phyloP scores from a whole-genome alignment of 2,113 vertebrate species.

The Zootoca vivipara region DNA sequence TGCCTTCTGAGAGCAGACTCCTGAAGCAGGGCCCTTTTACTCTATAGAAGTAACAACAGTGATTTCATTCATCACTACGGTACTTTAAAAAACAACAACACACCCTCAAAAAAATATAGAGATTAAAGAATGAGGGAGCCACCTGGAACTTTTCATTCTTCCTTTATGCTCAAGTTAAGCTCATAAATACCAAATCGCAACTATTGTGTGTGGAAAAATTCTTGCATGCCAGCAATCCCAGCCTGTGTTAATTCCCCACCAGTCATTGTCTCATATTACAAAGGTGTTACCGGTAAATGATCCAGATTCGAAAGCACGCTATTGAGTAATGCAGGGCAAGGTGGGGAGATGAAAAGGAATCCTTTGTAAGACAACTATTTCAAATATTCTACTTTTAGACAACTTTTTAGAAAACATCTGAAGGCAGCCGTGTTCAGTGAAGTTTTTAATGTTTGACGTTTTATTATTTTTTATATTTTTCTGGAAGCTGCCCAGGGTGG shows the following conservation, averaged over 20 bases:
- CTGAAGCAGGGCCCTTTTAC: constrained; percentile 51
- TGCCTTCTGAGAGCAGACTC: constrained; percentile 40
- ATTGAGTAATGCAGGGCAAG: not conserved
- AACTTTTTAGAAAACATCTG: no score
- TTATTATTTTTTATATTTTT: no score
- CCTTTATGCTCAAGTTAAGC: constrained; percentile 62
- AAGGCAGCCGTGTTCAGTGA: no score
- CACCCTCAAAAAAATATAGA: constrained; percentile 31
- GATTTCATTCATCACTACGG: constrained; percentile 60
- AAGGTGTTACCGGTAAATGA: constrained; percentile 20
- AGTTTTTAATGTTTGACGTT: no score
- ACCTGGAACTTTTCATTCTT: constrained; percentile 60
- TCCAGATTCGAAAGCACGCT: constrained; percentile 9
- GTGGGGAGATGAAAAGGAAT: not conserved
- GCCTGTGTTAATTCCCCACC: constrained; percentile 10
- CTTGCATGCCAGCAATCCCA: constrained; percentile 39
- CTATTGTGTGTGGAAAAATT: constrained; percentile 48
- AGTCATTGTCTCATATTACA: not conserved
- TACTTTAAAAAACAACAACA: constrained; percentile 54
- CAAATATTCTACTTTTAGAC: not conserved
- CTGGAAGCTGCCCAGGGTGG: no score
- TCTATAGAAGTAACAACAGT: constrained; percentile 60
- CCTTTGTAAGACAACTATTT: not conserved
- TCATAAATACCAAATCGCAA: constrained; percentile 54
- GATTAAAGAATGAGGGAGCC: constrained; percentile 59